phyloP scores from a whole-genome alignment of 2,888 invertebrate species.

The Azorinus chamasolen region DNA sequence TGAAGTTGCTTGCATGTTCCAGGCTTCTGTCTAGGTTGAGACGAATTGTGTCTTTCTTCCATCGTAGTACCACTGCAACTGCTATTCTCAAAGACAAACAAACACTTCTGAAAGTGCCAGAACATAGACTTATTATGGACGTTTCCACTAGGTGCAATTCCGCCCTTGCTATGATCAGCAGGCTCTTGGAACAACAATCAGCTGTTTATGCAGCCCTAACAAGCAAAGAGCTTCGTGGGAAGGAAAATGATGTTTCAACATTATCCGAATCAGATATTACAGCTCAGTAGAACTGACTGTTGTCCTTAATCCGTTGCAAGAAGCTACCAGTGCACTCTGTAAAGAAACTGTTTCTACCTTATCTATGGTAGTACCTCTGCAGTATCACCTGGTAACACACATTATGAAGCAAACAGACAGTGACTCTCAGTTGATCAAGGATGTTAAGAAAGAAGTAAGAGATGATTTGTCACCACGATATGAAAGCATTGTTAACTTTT shows the following conservation, averaged over 20 bases:
- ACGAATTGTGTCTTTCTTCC: slow-evolving; percentile 40
- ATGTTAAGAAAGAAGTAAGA: slow-evolving; percentile 7
- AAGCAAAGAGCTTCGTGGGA: slow-evolving; percentile 25
- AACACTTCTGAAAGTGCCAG: slow-evolving; percentile 19
- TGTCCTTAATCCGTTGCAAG: slow-evolving; percentile 42
- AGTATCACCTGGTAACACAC: no score
- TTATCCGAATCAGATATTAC: slow-evolving; percentile 25
- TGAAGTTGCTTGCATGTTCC: slow-evolving; percentile 15
- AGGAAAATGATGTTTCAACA: slow-evolving; percentile 14
- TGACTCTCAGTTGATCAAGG: slow-evolving; percentile 12
- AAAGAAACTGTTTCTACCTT: slow-evolving; percentile 40
- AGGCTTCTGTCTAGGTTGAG: slow-evolving; percentile 30
- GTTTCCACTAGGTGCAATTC: slow-evolving; percentile 47
- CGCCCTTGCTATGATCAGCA: slow-evolving; percentile 37
- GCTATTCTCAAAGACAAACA: slow-evolving; percentile 25
- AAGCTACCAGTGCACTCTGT: slow-evolving; percentile 37
- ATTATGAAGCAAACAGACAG: not conserved
- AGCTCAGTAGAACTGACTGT: slow-evolving; percentile 33
- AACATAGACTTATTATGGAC: slow-evolving; percentile 46
- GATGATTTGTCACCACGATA: slow-evolving; percentile 14
- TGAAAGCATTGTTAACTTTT: slow-evolving; percentile 10
- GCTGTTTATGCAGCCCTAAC: slow-evolving; percentile 34
- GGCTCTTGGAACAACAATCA: slow-evolving; percentile 43
- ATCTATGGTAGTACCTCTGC: slow-evolving; percentile 41
- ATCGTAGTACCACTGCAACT: slow-evolving; percentile 28